Evolutionary conservation across 2,888 invertebrate genomes (phyloP), one percentile per base, ranked within the genome.

Genomic region (Sphaerophoria rueppellii): DNA sequence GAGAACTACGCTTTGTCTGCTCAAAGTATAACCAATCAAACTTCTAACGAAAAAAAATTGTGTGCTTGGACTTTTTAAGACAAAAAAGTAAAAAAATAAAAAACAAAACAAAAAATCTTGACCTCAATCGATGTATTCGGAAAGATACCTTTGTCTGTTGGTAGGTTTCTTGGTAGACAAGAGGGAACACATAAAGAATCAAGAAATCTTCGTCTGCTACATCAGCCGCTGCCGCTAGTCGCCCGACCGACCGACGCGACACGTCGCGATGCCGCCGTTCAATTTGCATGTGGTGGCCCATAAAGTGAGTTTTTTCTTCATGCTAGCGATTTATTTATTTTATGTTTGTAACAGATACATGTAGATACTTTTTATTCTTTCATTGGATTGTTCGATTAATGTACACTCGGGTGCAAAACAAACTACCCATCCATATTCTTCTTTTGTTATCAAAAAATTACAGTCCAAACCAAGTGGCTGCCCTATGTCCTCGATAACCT

Each of bases 111-210:
- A 37, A 72, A 63, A 63, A 43, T 65, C 65, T 71, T 78, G 77
- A 71, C 77, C 70, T 43, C 77, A 78, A 78, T 78, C 71, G 63
- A 57, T 63, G 63, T 46, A 78, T 71, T 65, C 71, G 35, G 12
- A 6, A 60, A 61, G 60, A 34, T 35, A 65, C 24, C 24, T 24
- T 24, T 24, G 24, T 24, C 24, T 24, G 24, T 24, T 2, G 24
- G 24, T 24, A 24, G 24, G 24, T 24, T 24, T 24, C 24, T 37
- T 4, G 16, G 16, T 57, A 57, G 37, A 9, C 35, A 0, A 63
- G 58, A 60, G 16, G n/a, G 24, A 35, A 5, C 32, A 5, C 34
- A 60, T 65, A 65, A 65, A 50, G 37, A 65, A 65, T 50, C 50
- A 63, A 34, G 14, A 50, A 63, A 12, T 2, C 48, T 34, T 63